Conservation (phyloP, 2,888 invertebrate genomes). For the Dromius quadrimaculatus region DNA sequence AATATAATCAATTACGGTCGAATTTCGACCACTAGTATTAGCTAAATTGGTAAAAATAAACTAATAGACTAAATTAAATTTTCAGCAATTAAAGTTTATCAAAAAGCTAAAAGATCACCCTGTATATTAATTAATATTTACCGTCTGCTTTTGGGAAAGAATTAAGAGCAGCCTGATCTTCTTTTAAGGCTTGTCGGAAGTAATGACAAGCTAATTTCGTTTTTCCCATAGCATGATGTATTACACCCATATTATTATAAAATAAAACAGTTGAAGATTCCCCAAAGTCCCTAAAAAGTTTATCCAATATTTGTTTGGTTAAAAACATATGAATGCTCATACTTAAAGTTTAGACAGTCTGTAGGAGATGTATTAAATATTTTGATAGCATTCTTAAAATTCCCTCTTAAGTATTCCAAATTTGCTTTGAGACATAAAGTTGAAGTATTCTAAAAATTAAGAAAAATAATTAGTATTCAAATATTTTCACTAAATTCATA, state of each 20-base stretch:
- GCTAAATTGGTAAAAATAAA: too few species aligned
- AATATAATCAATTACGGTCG: too few species aligned
- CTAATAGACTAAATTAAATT: too few species aligned
- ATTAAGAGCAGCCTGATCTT: slow-evolving; percentile 71
- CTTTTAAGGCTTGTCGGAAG: slow-evolving; percentile 82
- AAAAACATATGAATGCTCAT: too few species aligned
- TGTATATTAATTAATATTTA: too few species aligned
- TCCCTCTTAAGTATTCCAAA: slow-evolving; percentile 75
- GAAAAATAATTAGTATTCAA: slow-evolving; percentile 6
- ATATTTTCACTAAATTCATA: too few species aligned
- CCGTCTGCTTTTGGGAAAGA: slow-evolving; percentile 64
- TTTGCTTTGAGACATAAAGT: slow-evolving; percentile 73
- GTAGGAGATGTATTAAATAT: slow-evolving; percentile 68
- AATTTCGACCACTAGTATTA: too few species aligned
- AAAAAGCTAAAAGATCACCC: too few species aligned
- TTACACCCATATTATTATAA: slow-evolving; percentile 86
- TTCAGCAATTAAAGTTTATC: too few species aligned
- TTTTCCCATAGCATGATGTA: slow-evolving; percentile 85
- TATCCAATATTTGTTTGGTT: too few species aligned
- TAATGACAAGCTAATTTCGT: slow-evolving; percentile 84
- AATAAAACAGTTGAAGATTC: slow-evolving; percentile 75
- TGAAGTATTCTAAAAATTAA: slow-evolving; percentile 67
- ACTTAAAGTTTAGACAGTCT: slow-evolving; percentile 67
- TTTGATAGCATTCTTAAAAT: slow-evolving; percentile 73
- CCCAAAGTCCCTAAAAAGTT: slow-evolving; percentile 68